Evolutionary conservation across 92 coral and sea anemone species (phyloP), one percentile per base, ranked within the genome.

Genomic region (Umimayanthus kanabou): DNA sequence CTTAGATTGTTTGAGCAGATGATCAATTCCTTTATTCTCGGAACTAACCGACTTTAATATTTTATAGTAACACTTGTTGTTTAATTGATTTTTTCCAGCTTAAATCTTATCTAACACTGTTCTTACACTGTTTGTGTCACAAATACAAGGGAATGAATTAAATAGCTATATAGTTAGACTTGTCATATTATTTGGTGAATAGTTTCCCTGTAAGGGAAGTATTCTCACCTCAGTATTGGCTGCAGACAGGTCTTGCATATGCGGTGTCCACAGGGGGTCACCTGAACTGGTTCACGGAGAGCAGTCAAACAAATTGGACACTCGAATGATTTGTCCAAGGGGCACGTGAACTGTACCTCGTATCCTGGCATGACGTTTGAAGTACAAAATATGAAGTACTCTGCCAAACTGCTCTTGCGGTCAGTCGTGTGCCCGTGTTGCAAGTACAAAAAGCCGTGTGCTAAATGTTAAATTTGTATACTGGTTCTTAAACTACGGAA

Each of bases 211-310:
- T 15, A 53, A 61, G 65, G 18, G 23, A 23, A 57, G 23, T 57
- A 61, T 61, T 23, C 88, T 66, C 77, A 92, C 98, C 96, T 95
- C 84, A 97, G 85, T 75, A 97, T 95, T 39, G 99, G 99, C 87
- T 97, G 94, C 67, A 97, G 87, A 75, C 99, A 97, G 16, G 95
- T 95, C 84, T 89, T 92, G 85, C 99, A 97, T 50, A 97, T 92
- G 16, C 99, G 97, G 89, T 97, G 99, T 9, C 99, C 99, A 77
- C 99, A 97, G 50, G 99, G 99, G 13, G 99, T 97, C 13, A 97
- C 98, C 81, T 97, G 99, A 1, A 97, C 95, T 2, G 99, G 99
- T n/a, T 94, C 98, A 72, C 99, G 96, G 55, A 97, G 90, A 28
- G 96, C 99, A 29, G 91, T 92, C 92, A 96, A 91, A 89, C 99